Evolutionary conservation across 2,797 vertebrate genomes (phyloP), one percentile per base, ranked within the genome.

Genomic region (Lepidocolaptes lacrymiger): DNA sequence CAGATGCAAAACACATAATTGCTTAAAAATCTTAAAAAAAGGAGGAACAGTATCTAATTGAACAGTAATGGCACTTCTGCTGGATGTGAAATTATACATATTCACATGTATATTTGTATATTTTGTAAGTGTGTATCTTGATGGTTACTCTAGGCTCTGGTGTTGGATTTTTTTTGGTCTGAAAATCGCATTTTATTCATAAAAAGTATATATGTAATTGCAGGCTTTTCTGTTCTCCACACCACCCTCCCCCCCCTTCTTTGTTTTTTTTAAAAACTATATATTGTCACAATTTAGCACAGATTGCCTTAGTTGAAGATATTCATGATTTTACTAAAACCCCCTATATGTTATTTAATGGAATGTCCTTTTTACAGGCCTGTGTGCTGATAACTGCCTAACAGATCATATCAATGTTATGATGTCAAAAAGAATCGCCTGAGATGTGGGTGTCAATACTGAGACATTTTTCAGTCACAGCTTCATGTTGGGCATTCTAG

Each of bases 261-360:
- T 39, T 39, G 37, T 14, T 26, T 43, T 44, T 21, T 21, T 44
- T 7, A 36, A 36, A 43, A 43, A 26, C 48, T 80, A 6, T 13
- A 16, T 12, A 8, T 27, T 64, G 19, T 32, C n/a, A 49, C 9
- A 44, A 30, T 7, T 75, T 44, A 69, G 66, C 43, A 58, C 19
- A 88, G 75, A 82, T 85, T 71, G 37, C 18, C 54, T 79, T 82
- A 71, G 64, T 44, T 88, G 28, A 84, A 18, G 56, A 36, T 72
- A 85, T 94, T 86, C 17, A 49, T 79, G 87, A 41, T 41, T 94
- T 93, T 91, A 10, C 61, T 88, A n/a, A 66, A 81, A 89, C 80
- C 44, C 36, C 5, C 34, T 54, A 56, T 64, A 14, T 43, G 20
- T 76, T 80, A 30, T 51, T 58, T 95, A 48, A 41, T 7, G 1